A percentile compares a stretch with the other conserved stretches of the same genome.
Evolutionary conservation across 2,113 vertebrate genomes (phyloP).

Genomic region (Lepisosteus osseus): DNA sequence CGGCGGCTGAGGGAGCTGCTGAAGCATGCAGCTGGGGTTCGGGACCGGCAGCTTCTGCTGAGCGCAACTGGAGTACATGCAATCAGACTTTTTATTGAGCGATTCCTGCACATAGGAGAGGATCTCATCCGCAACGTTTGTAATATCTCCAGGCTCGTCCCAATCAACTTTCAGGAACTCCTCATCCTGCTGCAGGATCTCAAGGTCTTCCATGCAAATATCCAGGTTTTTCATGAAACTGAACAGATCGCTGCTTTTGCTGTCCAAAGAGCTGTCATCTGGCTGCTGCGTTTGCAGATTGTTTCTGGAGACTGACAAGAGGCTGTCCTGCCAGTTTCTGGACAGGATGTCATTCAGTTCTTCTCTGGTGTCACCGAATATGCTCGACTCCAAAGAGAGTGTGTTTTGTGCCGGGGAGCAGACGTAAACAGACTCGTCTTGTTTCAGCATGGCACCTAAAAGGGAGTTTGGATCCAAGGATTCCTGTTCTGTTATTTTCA

Average conservation of each 20-base stretch:
- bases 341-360: conserved; percentile 37
- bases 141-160: conserved; percentile 55
- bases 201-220: conserved; percentile 72
- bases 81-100: conserved; percentile 60
- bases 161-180: conserved; percentile 65
- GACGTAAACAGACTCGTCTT: conserved; percentile 74
- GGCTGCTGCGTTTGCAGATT: conserved; percentile 52
- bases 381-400: conserved; percentile 44
- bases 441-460: conserved; percentile 64
- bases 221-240: conserved; percentile 74
- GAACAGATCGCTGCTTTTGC: conserved; percentile 66
- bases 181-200: conserved; percentile 67
- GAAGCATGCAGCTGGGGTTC: not conserved
- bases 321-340: conserved; percentile 50
- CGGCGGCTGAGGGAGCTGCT: conserved; percentile 29
- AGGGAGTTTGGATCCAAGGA: conserved; percentile 68
- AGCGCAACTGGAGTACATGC: conserved; percentile 50
- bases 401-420: conserved; percentile 58
- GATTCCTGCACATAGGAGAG: conserved; percentile 75
- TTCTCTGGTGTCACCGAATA: conserved; percentile 42
- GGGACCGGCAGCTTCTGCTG: conserved; percentile 43
- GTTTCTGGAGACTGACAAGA: conserved; percentile 47
- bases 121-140: conserved; percentile 72
- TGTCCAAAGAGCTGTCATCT: conserved; percentile 49
- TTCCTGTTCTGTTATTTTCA: conserved; percentile 31